Conservation (phyloP, 2,797 vertebrate species). For the Moxostoma hubbsi region DNA sequence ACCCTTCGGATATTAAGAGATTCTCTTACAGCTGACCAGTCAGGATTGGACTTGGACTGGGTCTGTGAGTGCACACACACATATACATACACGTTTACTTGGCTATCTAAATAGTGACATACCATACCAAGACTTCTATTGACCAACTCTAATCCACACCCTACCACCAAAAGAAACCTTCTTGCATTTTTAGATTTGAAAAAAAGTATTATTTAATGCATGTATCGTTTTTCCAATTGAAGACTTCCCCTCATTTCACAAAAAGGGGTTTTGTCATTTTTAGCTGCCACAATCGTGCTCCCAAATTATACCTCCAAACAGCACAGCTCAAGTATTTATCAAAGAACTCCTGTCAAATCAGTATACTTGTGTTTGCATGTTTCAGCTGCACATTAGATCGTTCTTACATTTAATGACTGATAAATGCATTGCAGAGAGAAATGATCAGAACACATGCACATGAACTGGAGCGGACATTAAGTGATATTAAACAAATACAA, state of each 20-base stretch:
- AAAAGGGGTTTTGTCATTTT: too few relatives aligned
- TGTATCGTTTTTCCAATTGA: too few relatives aligned
- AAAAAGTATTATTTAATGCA: too few relatives aligned
- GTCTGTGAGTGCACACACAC: neutral
- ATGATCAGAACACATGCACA: constrained; percentile 6
- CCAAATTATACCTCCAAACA: constrained; percentile 38
- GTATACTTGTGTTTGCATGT: constrained; percentile 74
- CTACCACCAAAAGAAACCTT: neutral
- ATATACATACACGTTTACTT: neutral
- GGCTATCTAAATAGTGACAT: neutral
- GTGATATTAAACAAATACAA: constrained; percentile 21
- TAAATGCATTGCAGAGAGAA: neutral
- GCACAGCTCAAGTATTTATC: constrained; percentile 26
- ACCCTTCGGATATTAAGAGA: neutral
- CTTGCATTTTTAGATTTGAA: neutral
- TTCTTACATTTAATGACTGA: constrained; percentile 28
- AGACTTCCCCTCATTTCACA: too few relatives aligned
- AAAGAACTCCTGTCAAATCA: constrained; percentile 52
- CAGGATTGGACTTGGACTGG: constrained; percentile 9
- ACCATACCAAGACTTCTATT: neutral
- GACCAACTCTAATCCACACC: constrained; percentile 58
- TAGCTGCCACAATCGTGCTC: neutral
- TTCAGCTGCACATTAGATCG: constrained; percentile 45
- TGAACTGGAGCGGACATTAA: neutral
- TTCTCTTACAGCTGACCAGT: neutral